Evolutionary conservation across 2,113 vertebrate species (phyloP).

Genomic region (Siniperca knerii): DNA sequence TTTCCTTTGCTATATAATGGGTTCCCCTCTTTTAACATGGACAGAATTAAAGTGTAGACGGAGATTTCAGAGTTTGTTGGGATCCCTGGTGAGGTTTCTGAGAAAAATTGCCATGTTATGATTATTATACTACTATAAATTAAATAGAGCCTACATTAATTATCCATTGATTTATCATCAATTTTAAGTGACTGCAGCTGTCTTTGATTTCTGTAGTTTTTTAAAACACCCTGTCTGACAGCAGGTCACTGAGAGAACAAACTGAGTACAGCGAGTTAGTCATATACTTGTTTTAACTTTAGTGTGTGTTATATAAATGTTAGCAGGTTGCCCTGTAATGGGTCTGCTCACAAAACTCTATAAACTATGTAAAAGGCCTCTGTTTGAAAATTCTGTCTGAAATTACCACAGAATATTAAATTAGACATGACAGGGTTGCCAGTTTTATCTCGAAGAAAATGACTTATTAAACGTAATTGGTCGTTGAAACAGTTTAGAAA

Average conservation of each 20-base stretch:
- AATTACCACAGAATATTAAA: background rate
- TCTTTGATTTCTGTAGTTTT: background rate
- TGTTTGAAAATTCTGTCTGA: background rate
- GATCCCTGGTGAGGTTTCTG: background rate
- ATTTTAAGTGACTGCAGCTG: background rate
- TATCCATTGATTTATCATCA: background rate
- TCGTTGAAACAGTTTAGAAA: constrained; percentile 32
- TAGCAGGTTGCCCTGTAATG: background rate
- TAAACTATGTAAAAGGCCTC: background rate
- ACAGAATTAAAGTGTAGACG: too few relatives aligned
- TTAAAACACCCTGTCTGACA: background rate
- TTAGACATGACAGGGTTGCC: background rate
- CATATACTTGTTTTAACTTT: background rate
- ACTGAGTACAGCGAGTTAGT: background rate
- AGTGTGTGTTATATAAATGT: background rate
- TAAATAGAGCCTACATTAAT: too few relatives aligned
- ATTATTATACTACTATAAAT: background rate
- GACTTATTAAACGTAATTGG: constrained; percentile 37
- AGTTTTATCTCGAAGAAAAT: background rate
- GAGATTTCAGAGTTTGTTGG: too few relatives aligned
- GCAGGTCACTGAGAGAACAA: background rate
- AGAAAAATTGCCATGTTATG: background rate
- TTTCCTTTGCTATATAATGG: background rate
- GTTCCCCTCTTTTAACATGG: too few relatives aligned
- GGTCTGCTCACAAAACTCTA: background rate